Base-by-base conservation (phyloP, 2,888 invertebrate species). In the Carterocephalus palaemon region DNA sequence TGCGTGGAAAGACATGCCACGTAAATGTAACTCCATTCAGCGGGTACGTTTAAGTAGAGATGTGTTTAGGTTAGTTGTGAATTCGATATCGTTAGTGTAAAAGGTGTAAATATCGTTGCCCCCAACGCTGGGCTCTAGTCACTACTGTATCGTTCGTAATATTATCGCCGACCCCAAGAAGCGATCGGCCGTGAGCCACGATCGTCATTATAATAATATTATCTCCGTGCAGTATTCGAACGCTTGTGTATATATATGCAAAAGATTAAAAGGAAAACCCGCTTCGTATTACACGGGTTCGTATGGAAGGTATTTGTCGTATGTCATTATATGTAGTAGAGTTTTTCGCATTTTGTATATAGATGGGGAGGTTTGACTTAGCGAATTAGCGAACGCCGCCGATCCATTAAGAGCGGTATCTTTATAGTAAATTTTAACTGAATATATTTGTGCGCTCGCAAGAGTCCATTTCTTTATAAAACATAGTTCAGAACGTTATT, bases 71-170 rank as follows among this genome's bases (percentile, higher is more conserved):
- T 57, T 80, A 82, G 75, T n/a, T 69, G 70, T 70, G 75, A 75
- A 74, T 73, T 77, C 73, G 63, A 68, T 80, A 77, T 74, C 70
- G 64, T 66, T 74, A 74, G 67, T 70, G 64, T 71, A 57, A 68
- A 68, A 63, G 52, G 49, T 82, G 83, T 82, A 82, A 69, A 82
- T 83, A 78, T 54, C 65, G 70, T 70, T 76, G 69, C 68, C 59
- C 41, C 52, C 56, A 62, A 59, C 54, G 53, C 60, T 62, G 74
- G 76, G 80, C 59, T 84, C 85, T 85, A 85, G 85, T 85, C 85
- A 85, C 73, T 80, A 75, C 67, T 55, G 60, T 73, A 74, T 67
- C 64, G 66, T 56, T 70, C 43, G 54, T 57, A 59, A 57, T 57
- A 51, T 52, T 56, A 54, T 55, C 49, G 47, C 28, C 40, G 48